Base-by-base conservation (phyloP, 2,797 vertebrate genomes). In the Oreochromis mossambicus region DNA sequence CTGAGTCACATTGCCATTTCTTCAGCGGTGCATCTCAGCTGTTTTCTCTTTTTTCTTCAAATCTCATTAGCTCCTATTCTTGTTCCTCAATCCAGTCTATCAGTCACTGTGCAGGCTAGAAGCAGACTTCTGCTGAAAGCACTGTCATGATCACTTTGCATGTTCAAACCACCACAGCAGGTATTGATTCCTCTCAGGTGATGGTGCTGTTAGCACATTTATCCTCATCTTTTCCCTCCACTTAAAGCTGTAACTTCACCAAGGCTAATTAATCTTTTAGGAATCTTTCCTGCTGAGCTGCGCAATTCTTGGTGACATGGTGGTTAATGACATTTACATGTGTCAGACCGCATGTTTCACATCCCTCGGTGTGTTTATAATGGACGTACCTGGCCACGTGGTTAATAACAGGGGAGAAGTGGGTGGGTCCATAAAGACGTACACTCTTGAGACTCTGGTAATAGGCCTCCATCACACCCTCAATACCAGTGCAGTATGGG, bases 381-480 rank as follows among this genome's bases (percentile, higher is more conserved):
- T 19, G 63, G 70, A 79, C 84, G 80, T 94, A 96, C 95, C 95
- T 98, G 93, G 98, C 98, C 91, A 99, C 98, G 19, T 99, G 98
- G 95, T 99, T 99, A 92, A 99, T 99, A 68, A 99, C 98, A 70
- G 98, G 98, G 79, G 98, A 99, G 95, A 99, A 99, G 94, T 99
- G 99, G 78, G 98, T 99, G 83, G 98, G 98, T 58, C 98, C 98
- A 48, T 99, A 99, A 51, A 99, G 96, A 36, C 98, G 98, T 13
- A 99, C 98, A n/a, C 96, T 97, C 89, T 98, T 99, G 83, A 99
- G 96, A 84, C 98, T 99, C 95, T 97, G 97, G 84, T 99, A 99
- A 88, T 99, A 99, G 0, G 98, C 98, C 84, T 99, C 98, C 97
- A 99, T 97, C 58, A 99, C 98, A 2, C 98, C 98, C 83, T 99